Percentiles rank a stretch among this genome's conserved stretches.
phyloP scores from a whole-genome alignment of 2,888 invertebrate species.

The Pardosa pseudoannulata region DNA sequence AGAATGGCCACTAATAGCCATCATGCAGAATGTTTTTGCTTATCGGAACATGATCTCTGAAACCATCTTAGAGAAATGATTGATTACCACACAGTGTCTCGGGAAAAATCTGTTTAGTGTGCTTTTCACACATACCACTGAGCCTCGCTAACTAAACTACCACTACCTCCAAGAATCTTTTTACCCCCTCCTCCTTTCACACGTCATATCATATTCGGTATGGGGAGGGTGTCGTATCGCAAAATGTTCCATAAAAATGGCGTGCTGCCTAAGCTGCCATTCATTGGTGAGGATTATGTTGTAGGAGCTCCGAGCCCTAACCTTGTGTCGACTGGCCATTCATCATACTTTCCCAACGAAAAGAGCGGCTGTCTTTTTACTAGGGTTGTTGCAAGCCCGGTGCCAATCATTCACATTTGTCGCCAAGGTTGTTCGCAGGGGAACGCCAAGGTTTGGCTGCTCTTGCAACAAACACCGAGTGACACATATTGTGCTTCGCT shows the following conservation, averaged over 20 bases:
- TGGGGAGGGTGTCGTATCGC: constrained; percentile 11
- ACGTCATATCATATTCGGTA: constrained; percentile 17
- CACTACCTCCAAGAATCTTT: constrained; percentile 13
- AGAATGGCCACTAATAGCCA: neutral
- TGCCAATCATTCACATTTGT: constrained; percentile 47
- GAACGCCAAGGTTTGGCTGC: neutral
- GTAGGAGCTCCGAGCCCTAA: constrained; percentile 65
- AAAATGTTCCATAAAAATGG: constrained; percentile 63
- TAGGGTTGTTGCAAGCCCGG: constrained; percentile 43
- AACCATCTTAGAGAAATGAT: constrained; percentile 8
- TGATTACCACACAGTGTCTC: neutral
- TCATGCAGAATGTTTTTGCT: constrained; percentile 6
- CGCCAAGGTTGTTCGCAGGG: constrained; percentile 27
- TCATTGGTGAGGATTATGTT: constrained; percentile 70
- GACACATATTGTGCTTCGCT: too few species aligned
- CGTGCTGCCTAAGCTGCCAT: constrained; percentile 68
- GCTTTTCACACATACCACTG: constrained; percentile 7
- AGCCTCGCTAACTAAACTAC: neutral
- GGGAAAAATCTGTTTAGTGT: constrained; percentile 16
- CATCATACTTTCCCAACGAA: constrained; percentile 71
- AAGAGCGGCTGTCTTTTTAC: constrained; percentile 70
- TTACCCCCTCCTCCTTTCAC: constrained; percentile 13
- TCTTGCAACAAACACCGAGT: too few species aligned
- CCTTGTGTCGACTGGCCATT: constrained; percentile 67
- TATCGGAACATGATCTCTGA: neutral